Percentiles rank a stretch among this genome's conserved stretches.
Conservation (phyloP, 2,888 invertebrate genomes). For the Agriopis marginaria region DNA sequence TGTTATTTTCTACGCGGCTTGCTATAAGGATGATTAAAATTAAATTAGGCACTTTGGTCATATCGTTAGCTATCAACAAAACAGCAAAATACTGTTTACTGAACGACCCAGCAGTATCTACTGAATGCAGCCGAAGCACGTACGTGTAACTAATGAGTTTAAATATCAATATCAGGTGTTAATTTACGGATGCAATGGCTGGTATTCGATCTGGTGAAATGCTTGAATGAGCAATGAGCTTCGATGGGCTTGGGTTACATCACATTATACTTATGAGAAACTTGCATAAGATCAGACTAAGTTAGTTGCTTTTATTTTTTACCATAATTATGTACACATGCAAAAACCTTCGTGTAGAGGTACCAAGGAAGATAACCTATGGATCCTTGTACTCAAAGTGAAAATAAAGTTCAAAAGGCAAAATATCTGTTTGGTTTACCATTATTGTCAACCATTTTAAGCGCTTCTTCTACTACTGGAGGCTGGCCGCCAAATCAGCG, state of each 20-base stretch:
- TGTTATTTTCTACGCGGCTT: neutral
- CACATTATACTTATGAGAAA: constrained; percentile 40
- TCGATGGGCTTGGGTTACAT: constrained; percentile 28
- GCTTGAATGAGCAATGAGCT: constrained; percentile 52
- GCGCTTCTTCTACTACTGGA: no score
- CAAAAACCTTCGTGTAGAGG: neutral
- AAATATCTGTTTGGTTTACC: no score
- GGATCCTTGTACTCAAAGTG: no score
- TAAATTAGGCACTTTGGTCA: neutral
- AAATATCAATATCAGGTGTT: constrained; percentile 56
- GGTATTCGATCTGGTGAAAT: constrained; percentile 57
- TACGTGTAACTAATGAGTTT: constrained; percentile 44
- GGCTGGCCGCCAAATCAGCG: no score
- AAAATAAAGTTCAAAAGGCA: no score
- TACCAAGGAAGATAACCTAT: no score
- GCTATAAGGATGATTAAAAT: neutral
- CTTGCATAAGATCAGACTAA: neutral
- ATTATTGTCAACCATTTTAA: no score
- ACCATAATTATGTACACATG: no score
- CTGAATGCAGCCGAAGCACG: constrained; percentile 43
- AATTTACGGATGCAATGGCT: constrained; percentile 56
- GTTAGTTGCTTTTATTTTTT: neutral
- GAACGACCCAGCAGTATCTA: constrained; percentile 42
- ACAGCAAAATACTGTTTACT: constrained; percentile 37
- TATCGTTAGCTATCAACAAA: constrained; percentile 8